Evolutionary conservation across 2,888 invertebrate species (phyloP).

Genomic region (Aspidapion aeneum): DNA sequence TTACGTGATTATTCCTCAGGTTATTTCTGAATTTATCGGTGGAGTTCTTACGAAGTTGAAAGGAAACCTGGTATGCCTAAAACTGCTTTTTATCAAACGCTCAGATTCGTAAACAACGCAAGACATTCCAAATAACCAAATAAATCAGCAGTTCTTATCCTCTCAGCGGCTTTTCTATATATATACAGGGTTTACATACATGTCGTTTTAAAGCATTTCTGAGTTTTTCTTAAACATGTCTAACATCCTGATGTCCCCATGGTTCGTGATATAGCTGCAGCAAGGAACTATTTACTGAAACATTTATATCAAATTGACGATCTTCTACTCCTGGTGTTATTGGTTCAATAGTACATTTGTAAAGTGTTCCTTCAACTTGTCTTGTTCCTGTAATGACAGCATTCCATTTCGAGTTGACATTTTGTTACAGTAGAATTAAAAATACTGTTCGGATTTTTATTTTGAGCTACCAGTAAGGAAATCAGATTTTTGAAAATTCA

Average conservation of each 20-base stretch:
- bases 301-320: neutral
- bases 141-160: too few species aligned
- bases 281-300: neutral
- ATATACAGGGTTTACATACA: neutral
- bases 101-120: too few species aligned
- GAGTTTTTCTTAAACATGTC: neutral
- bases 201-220: neutral
- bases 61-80: too few species aligned
- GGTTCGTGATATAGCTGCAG: neutral
- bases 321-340: neutral
- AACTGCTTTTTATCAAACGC: too few species aligned
- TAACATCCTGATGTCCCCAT: neutral
- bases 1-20: too few species aligned
- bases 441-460: neutral
- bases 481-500: neutral
- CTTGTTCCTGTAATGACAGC: neutral
- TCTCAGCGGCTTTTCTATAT: neutral
- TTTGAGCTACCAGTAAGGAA: neutral
- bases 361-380: neutral
- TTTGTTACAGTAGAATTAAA: neutral
- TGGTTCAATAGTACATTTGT: neutral
- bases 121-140: too few species aligned
- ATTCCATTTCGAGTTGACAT: neutral
- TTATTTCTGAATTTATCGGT: too few species aligned
- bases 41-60: too few species aligned